These are phyloP conservation scores for Suncus etruscus DNA, from an alignment of 2,113 vertebrate species.

Conservation along the genomic window DNA sequence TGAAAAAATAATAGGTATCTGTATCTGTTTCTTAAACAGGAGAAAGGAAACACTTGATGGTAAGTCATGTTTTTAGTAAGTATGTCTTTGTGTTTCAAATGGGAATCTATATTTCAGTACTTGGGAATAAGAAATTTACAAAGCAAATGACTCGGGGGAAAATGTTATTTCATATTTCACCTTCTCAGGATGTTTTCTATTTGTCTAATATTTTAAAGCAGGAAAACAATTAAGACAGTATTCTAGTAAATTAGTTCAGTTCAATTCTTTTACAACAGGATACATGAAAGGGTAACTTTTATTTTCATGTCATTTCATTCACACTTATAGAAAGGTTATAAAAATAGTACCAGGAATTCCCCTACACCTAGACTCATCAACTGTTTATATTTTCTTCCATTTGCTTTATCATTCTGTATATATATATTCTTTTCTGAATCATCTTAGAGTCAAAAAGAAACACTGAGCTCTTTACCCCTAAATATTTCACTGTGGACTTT, in stretches of 20 bases:
- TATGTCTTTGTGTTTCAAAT: slow-evolving; percentile 70
- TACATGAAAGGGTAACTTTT: neutral
- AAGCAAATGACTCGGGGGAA: slow-evolving; percentile 72
- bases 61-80: slow-evolving; percentile 63
- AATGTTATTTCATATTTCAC: slow-evolving; percentile 40
- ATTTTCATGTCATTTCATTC: neutral
- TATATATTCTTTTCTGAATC: slow-evolving; percentile 33
- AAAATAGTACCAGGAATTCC: neutral
- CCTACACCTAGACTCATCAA: neutral
- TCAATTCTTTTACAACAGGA: slow-evolving; percentile 4
- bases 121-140: slow-evolving; percentile 67
- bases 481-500: slow-evolving; percentile 17
- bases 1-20: neutral
- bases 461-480: neutral
- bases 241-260: slow-evolving; percentile 23
- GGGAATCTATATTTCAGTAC: slow-evolving; percentile 66
- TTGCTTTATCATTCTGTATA: slow-evolving; percentile 6
- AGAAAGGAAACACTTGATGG: slow-evolving; percentile 54
- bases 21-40: slow-evolving; percentile 25
- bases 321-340: slow-evolving; percentile 37
- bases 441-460: slow-evolving; percentile 13
- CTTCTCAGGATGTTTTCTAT: slow-evolving; percentile 45
- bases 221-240: slow-evolving; percentile 45
- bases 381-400: neutral
- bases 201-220: slow-evolving; percentile 51